phyloP scores from a whole-genome alignment of 2,888 invertebrate genomes.

The Polia nebulosa region DNA sequence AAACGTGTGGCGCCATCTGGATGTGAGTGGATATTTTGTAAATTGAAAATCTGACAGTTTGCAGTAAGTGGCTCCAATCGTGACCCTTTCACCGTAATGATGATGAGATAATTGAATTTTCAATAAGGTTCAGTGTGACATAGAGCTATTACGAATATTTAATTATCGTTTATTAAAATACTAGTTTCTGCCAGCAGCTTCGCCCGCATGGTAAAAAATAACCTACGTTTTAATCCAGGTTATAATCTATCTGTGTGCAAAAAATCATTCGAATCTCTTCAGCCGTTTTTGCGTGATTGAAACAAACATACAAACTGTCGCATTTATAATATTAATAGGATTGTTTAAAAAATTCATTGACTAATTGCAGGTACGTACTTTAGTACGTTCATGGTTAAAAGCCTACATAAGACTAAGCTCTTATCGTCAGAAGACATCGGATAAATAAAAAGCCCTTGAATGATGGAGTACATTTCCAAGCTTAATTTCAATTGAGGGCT shows the following conservation, averaged over 20 bases:
- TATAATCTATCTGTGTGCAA: background rate
- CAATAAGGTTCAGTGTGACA: constrained; percentile 16
- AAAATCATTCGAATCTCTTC: background rate
- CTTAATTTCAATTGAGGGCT: constrained; percentile 44
- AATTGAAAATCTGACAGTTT: constrained; percentile 71
- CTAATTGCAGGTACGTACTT: background rate
- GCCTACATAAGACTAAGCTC: background rate
- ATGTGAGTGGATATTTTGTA: constrained; percentile 65
- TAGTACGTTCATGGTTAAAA: background rate
- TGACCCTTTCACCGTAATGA: constrained; percentile 54
- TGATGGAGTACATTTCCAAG: constrained; percentile 15
- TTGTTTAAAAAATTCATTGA: background rate
- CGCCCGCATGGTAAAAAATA: background rate
- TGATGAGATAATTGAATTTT: constrained; percentile 63
- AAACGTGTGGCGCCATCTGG: constrained; percentile 56
- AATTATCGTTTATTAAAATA: background rate
- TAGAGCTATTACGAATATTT: constrained; percentile 18
- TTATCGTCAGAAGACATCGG: background rate
- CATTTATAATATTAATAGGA: background rate
- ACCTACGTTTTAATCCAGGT: background rate
- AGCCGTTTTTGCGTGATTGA: background rate
- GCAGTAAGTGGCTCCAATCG: constrained; percentile 44
- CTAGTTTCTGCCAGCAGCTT: background rate
- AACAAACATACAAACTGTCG: background rate
- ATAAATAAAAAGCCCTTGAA: constrained; percentile 1